Conservation (phyloP, 2,888 invertebrate genomes). For the Venustoraphidia nigricollis region DNA sequence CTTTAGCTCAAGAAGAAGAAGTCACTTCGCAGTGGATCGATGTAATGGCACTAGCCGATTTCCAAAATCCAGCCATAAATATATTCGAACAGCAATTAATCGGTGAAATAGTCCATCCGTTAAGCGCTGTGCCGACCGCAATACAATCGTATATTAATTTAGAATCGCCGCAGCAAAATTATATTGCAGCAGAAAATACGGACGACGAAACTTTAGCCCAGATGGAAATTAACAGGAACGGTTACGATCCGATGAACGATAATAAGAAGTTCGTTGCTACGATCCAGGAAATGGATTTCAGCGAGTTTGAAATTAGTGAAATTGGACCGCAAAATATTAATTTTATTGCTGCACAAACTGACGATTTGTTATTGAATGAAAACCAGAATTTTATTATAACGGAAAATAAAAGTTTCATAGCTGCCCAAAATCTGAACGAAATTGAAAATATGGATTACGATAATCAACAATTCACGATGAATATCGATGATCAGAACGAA, state of each 20-base stretch:
- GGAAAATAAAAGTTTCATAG: neutral
- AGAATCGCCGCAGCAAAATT: conserved; percentile 16
- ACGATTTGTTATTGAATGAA: neutral
- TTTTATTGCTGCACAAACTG: neutral
- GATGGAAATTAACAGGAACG: neutral
- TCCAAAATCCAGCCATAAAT: conserved; percentile 44
- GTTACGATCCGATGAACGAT: neutral
- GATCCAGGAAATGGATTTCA: neutral
- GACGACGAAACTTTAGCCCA: neutral
- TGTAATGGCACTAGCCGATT: conserved; percentile 49
- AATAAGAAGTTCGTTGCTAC: neutral
- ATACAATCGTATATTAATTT: conserved; percentile 41
- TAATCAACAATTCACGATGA: neutral
- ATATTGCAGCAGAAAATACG: conserved; percentile 5
- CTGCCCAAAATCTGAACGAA: neutral
- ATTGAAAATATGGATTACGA: neutral
- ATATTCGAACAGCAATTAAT: conserved; percentile 36
- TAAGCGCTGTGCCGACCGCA: conserved; percentile 45
- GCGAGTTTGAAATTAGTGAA: neutral
- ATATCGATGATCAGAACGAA: neutral
- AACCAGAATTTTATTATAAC: neutral
- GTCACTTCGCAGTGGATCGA: conserved; percentile 62
- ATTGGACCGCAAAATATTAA: neutral
- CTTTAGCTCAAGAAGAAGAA: conserved; percentile 60
- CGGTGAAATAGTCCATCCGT: conserved; percentile 36